Evolutionary conservation across 2,113 vertebrate species (phyloP), one percentile per base, ranked within the genome.

Genomic region (Holacanthus passer): DNA sequence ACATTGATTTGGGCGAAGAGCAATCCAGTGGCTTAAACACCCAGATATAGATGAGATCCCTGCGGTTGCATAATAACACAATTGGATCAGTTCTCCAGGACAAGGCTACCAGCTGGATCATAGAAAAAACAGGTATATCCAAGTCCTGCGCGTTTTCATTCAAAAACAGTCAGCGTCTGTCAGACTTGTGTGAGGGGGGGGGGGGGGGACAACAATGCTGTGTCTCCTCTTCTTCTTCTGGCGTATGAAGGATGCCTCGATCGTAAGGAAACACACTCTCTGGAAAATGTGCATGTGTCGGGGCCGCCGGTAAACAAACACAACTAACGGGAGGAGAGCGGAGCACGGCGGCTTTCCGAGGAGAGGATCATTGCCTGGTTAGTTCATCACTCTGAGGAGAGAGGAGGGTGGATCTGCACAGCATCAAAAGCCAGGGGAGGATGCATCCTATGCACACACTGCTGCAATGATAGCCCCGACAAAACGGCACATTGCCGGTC

Each of bases 1-100:
- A 99, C 98, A 99, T 99, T 97, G 98, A 99, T 99, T 99, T 99
- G 97, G 98, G 97, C 97, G 96, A 97, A 97, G 97, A 98, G 97
- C 98, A 97, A 98, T 98, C 98, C 98, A 96, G 97, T 95, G 97
- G 97, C 96, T 98, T 97, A 99, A 96, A 99, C 97, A 98, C 97
- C 97, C 97, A 97, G 97, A 96, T 96, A 97, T 95, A 97, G 96
- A 97, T 95, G 96, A 97, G 97, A 97, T 97, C 97, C 97, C 96
- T 96, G 96, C 96, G 95, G 96, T 98, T 99, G 97, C 97, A 99
- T 99, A 99, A 99, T 98, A 98, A 98, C 95, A 97, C 94, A 95
- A 95, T 95, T 96, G 96, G 96, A 97, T 96, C 96, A 97, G 97
- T 96, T 98, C 95, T 98, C 96, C 97, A 95, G 96, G 96, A 96